These are phyloP conservation scores for Blennius ocellaris DNA, from an alignment of 2,113 vertebrate genomes.

Conservation along the genomic window DNA sequence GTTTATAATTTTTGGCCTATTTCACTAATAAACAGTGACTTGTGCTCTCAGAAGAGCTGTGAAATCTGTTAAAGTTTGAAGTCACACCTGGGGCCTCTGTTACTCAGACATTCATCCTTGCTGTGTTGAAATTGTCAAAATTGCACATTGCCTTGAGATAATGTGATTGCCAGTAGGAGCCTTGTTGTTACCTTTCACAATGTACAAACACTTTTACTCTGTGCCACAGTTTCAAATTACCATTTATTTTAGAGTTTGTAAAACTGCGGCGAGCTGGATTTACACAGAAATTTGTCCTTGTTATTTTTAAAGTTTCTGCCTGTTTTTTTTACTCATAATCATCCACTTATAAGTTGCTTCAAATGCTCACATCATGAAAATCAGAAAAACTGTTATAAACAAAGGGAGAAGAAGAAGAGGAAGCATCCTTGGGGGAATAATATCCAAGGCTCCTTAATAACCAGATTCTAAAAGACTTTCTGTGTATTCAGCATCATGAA, in stretches of 20 bases:
- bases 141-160: background rate
- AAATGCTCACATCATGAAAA: no score
- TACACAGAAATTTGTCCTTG: background rate
- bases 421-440: background rate
- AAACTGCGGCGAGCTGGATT: background rate
- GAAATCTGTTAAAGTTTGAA: slow-evolving; percentile 14
- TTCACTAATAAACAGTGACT: slow-evolving; percentile 18
- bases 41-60: slow-evolving; percentile 9
- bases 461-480: background rate
- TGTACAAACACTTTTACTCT: background rate
- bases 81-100: slow-evolving; percentile 14
- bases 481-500: background rate
- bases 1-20: slow-evolving; percentile 5
- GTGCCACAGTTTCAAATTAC: background rate
- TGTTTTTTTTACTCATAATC: no score
- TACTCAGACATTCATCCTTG: slow-evolving; percentile 13
- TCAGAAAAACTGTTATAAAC: background rate
- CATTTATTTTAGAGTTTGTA: background rate
- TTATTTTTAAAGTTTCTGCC: background rate
- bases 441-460: background rate
- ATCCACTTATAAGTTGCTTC: background rate
- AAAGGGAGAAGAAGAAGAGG: background rate
- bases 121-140: slow-evolving; percentile 11
- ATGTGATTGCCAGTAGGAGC: background rate
- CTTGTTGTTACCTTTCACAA: no score